phyloP scores from a whole-genome alignment of 2,113 vertebrate species.

The Gadus macrocephalus region DNA sequence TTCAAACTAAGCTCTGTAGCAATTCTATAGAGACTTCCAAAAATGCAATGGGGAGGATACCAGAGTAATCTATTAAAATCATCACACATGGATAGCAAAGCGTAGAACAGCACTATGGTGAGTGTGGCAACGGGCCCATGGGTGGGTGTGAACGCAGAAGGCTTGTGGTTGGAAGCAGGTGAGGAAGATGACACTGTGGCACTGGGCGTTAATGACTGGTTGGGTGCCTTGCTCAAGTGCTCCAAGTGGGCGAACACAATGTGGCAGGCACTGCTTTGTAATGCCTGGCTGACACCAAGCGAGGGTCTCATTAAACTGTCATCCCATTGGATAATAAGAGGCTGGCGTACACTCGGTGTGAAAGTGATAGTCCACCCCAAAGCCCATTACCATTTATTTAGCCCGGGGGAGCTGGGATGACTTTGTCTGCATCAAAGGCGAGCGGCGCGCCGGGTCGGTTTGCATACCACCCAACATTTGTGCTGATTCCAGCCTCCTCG shows the following conservation, averaged over 20 bases:
- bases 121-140: no score
- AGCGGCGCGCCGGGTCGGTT: no score
- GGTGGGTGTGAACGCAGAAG: no score
- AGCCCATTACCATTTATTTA: conserved; percentile 57
- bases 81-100: no score
- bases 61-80: no score
- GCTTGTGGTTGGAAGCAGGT: conserved; percentile 35
- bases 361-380: conserved; percentile 61
- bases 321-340: conserved; percentile 63
- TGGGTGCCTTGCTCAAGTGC: conserved; percentile 50
- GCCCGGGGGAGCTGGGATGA: conserved; percentile 45
- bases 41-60: no score
- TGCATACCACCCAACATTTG: no score
- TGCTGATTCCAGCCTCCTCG: not conserved
- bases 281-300: conserved; percentile 56
- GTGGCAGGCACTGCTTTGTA: conserved; percentile 52
- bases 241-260: conserved; percentile 55
- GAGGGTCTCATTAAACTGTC: conserved; percentile 70
- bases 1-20: no score
- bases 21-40: no score
- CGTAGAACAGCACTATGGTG: no score
- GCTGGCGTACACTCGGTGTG: conserved; percentile 43
- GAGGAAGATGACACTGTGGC: conserved; percentile 33
- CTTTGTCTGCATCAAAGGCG: conserved; percentile 46
- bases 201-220: conserved; percentile 60